Conservation (phyloP, 2,797 vertebrate genomes). For the Falco cherrug region DNA sequence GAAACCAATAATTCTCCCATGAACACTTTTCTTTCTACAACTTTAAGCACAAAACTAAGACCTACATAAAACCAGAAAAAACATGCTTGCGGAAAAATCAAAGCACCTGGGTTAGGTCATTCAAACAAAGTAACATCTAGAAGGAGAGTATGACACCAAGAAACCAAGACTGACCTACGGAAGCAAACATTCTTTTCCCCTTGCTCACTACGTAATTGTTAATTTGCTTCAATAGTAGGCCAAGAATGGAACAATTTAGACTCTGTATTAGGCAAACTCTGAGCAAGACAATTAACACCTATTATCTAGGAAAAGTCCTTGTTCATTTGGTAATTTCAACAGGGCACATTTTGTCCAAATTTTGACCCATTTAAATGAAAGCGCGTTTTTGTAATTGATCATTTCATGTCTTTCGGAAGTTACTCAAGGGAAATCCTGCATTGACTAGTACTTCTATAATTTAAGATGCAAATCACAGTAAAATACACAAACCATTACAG, state of each 20-base stretch:
- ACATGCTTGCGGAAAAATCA: background rate
- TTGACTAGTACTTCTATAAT: background rate
- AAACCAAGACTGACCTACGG: background rate
- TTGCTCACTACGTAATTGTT: conserved; percentile 14
- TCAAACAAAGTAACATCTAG: background rate
- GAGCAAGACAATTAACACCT: background rate
- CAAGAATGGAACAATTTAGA: conserved; percentile 12
- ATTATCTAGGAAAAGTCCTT: background rate
- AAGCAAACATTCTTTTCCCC: conserved; percentile 33
- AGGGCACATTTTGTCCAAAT: background rate
- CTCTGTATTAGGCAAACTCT: background rate
- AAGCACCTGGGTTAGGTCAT: background rate
- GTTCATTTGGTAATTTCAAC: no score
- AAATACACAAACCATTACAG: background rate
- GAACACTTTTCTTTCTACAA: background rate
- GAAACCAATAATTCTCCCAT: background rate
- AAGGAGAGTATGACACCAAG: background rate
- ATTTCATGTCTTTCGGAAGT: background rate
- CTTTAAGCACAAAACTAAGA: background rate
- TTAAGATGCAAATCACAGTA: background rate
- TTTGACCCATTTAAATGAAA: background rate
- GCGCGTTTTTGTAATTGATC: fast-evolving
- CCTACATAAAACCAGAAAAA: background rate
- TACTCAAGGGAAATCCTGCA: background rate
- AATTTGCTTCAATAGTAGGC: background rate